Conservation (phyloP, 2,113 vertebrate genomes). For the Syrrhaptes paradoxus region DNA sequence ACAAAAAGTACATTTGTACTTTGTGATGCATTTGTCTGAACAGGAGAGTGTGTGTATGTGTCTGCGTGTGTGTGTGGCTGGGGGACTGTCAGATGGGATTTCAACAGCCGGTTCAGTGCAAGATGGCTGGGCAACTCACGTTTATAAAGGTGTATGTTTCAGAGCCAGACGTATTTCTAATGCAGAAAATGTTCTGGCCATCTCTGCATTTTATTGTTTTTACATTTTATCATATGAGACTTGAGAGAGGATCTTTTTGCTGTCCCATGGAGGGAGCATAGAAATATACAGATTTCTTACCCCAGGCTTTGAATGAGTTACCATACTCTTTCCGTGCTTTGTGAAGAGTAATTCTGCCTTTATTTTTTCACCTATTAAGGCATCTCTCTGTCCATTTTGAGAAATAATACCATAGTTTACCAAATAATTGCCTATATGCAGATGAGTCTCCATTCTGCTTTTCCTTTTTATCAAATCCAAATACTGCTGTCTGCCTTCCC, state of each 20-base stretch:
- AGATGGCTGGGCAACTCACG: not conserved
- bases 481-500: not conserved
- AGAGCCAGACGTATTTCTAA: slow-evolving; percentile 15
- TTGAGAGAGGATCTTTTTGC: not conserved
- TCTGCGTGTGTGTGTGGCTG: not conserved
- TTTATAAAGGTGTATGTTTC: not conserved
- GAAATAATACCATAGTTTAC: not conserved
- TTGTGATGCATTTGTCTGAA: not conserved
- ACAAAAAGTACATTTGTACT: not conserved
- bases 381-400: not conserved
- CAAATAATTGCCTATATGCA: not conserved
- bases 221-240: not conserved
- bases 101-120: not conserved
- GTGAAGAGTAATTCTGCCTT: not conserved
- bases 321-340: not conserved
- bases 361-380: not conserved
- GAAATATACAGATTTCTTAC: not conserved
- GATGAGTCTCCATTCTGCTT: not conserved
- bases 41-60: not conserved
- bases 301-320: not conserved
- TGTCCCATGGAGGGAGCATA: not conserved
- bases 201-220: not conserved
- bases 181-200: slow-evolving; percentile 1
- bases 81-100: slow-evolving; percentile 22
- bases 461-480: not conserved